Conservation (phyloP, 2,113 vertebrate species). For the Zapornia atra region DNA sequence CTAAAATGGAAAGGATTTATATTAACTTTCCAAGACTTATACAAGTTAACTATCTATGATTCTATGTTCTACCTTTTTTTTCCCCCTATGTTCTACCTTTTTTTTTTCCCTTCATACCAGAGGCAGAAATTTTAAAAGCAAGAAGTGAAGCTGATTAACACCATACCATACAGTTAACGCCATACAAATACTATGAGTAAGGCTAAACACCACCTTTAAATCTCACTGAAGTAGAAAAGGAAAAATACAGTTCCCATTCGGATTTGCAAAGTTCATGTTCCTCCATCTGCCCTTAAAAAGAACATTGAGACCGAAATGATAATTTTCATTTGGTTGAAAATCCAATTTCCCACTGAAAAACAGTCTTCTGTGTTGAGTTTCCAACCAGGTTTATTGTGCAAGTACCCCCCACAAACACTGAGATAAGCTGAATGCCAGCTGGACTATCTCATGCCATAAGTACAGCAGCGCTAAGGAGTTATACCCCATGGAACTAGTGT, state of each 20-base stretch:
- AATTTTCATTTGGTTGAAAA: neutral
- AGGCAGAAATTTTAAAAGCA: neutral
- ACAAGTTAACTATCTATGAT: neutral
- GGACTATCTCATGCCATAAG: neutral
- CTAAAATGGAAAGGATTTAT: neutral
- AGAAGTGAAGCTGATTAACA: neutral
- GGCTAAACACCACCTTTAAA: neutral
- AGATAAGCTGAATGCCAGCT: neutral
- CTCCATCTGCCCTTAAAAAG: conserved; percentile 1
- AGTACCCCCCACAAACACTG: neutral
- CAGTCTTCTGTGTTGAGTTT: neutral
- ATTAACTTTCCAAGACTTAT: neutral
- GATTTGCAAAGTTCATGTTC: neutral
- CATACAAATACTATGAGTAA: neutral
- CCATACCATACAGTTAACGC: neutral
- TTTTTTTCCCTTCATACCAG: neutral
- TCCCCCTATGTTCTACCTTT: neutral
- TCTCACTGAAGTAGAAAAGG: neutral
- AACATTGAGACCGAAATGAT: neutral
- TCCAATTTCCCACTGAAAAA: neutral
- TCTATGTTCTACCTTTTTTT: neutral
- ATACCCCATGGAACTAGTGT: neutral
- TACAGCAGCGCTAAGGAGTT: neutral
- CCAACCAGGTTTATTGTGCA: neutral
- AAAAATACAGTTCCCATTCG: neutral